Base-by-base conservation (phyloP, 2,797 vertebrate species). In the Columba guinea region DNA sequence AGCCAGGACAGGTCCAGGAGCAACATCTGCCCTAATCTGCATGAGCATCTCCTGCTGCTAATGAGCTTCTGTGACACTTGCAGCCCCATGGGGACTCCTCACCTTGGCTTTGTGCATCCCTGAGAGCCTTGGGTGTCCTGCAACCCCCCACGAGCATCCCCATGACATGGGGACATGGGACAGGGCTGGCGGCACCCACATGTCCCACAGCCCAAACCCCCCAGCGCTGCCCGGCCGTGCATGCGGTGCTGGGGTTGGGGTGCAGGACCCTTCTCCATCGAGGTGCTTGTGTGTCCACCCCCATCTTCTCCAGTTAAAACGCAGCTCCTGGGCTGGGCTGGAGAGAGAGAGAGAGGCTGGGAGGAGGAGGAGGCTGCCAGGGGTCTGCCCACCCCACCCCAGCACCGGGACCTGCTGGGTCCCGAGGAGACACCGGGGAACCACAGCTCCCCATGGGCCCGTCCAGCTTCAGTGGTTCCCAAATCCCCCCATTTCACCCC, bases 161-260 rank as follows among this genome's bases (percentile, higher is more conserved):
- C 13, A 0, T 0, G 4, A 22, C 4, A 3, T 3, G 16, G 48
- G 19, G 28, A 5, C 1, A 3, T 2, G 15, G 32, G 55, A 13
- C 0, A 8, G 48, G n/a, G 32, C 56, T 9, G 56, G 56, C 26
- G 41, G 49, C 39, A 23, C 8, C 39, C 8, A 2, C 67, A 4
- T 16, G 11, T 34, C 64, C 73, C 5, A 1, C 52, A 28, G 59
- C 60, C 44, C 0, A 2, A 44, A 44, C 44, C 18, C 19, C 35
- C 34, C 46, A 13, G 24, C 5, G 1, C 52, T 46, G 86, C 71
- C 80, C 0, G 10, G 30, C 83, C 1, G 3, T 44, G 77, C 41
- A 2, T 28, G 71, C n/a, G 21, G 46, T 32, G 2, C 1, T 18
- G n/a, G 24, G 8, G 18, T 5, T 52, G 87, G 55, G 60, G 19